Percentiles rank a stretch among this genome's conserved stretches.
phyloP scores from a whole-genome alignment of 2,888 invertebrate genomes.

The Tachina fera region DNA sequence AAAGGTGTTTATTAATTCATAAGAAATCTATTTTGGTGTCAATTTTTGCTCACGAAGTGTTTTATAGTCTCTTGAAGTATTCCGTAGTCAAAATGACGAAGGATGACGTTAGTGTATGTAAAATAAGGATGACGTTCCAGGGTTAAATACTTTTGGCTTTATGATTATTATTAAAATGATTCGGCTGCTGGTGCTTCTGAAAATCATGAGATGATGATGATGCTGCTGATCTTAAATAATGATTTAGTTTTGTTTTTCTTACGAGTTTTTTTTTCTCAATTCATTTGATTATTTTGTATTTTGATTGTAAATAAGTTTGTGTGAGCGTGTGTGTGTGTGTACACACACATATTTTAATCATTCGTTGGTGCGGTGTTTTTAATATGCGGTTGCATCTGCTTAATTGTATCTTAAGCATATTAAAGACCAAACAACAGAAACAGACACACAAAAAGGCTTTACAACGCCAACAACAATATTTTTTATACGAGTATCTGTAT shows the following conservation, averaged over 20 bases:
- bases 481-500: conserved; percentile 20
- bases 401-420: conserved; percentile 70
- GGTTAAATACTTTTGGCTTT: conserved; percentile 65
- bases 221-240: conserved; percentile 56
- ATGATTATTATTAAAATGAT: conserved; percentile 60
- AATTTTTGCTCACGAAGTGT: no score
- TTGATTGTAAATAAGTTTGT: conserved; percentile 52
- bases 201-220: conserved; percentile 20
- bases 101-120: no score
- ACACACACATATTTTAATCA: conserved; percentile 21
- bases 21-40: no score
- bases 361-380: conserved; percentile 21
- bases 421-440: conserved; percentile 49
- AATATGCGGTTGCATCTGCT: conserved; percentile 61
- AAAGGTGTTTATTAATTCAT: no score
- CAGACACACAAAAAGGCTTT: conserved; percentile 53
- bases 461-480: conserved; percentile 32
- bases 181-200: conserved; percentile 32
- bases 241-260: conserved; percentile 59
- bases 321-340: not conserved
- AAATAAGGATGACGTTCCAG: no score
- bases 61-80: no score
- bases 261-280: conserved; percentile 42
- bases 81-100: no score
- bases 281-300: conserved; percentile 64